Evolutionary conservation across 2,113 vertebrate species (phyloP).

Genomic region (Pseudopipra pipra): DNA sequence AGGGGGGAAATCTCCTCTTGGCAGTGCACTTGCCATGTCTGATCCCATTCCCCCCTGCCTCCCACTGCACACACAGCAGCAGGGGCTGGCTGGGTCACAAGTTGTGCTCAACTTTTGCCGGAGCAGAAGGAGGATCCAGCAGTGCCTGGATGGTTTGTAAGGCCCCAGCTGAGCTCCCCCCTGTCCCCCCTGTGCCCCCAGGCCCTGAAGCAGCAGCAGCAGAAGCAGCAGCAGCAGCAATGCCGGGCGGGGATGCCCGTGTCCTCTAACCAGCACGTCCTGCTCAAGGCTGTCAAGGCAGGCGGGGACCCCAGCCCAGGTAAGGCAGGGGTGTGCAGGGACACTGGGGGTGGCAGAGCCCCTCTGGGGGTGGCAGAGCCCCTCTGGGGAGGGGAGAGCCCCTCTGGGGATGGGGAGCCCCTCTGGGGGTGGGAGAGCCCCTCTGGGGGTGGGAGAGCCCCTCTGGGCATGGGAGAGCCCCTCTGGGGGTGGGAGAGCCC

Average conservation of each 20-base stretch:
- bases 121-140: no score
- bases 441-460: no score
- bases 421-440: no score
- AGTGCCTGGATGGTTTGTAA: accelerated
- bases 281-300: slow-evolving; percentile 87
- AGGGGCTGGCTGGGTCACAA: no score
- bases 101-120: no score
- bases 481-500: no score
- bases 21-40: no score
- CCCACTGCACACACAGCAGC: background rate
- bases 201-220: slow-evolving; percentile 91
- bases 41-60: background rate
- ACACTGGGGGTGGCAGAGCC: background rate
- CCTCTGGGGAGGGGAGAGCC: no score
- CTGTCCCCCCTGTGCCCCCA: background rate
- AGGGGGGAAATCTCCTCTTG: background rate
- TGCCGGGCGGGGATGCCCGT: slow-evolving; percentile 83
- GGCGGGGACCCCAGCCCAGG: slow-evolving; percentile 70
- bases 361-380: no score
- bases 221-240: slow-evolving; percentile 76
- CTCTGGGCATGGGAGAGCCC: no score
- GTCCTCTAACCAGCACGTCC: slow-evolving; percentile 80
- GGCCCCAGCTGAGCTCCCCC: background rate
- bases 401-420: no score
- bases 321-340: slow-evolving; percentile 77